Conservation (phyloP, 2,888 invertebrate species). For the Melipona beecheii region DNA sequence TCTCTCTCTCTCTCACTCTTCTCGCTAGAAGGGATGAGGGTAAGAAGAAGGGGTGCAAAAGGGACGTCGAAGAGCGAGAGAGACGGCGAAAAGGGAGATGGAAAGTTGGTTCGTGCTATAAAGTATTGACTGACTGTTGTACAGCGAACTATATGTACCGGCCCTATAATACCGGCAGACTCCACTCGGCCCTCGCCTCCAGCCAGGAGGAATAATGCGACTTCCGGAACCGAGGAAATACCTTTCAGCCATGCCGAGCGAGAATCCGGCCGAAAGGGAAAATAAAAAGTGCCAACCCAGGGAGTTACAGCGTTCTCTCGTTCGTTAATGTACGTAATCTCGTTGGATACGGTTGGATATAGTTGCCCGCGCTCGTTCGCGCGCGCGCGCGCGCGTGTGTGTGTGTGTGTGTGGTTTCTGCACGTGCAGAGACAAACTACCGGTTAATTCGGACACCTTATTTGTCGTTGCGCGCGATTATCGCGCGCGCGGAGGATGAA, state of each 20-base stretch:
- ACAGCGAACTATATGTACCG: conserved; percentile 62
- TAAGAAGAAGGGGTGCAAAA: background rate
- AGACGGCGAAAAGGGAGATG: conserved; percentile 32
- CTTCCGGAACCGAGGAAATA: conserved; percentile 72
- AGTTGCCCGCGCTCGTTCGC: background rate
- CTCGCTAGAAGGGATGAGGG: conserved; percentile 36
- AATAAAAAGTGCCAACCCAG: conserved; percentile 36
- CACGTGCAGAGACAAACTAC: background rate
- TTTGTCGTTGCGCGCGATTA: conserved; percentile 5
- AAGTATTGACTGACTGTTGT: conserved; percentile 75
- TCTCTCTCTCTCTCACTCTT: conserved; percentile 49
- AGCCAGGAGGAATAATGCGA: conserved; percentile 72
- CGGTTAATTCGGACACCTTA: conserved; percentile 11
- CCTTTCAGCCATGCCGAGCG: conserved; percentile 67
- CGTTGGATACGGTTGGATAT: conserved; percentile 23
- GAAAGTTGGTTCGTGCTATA: conserved; percentile 66
- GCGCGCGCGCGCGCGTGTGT: background rate
- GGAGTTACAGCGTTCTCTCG: conserved; percentile 27
- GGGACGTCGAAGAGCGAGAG: background rate
- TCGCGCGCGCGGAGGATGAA: background rate
- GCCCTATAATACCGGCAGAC: conserved; percentile 63
- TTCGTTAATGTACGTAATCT: conserved; percentile 52
- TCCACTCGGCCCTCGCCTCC: conserved; percentile 68
- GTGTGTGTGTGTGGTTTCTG: background rate
- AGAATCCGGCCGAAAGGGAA: conserved; percentile 53